These are phyloP conservation scores for Autographa pulchrina DNA, from an alignment of 2,888 invertebrate genomes.

Conservation along the genomic window DNA sequence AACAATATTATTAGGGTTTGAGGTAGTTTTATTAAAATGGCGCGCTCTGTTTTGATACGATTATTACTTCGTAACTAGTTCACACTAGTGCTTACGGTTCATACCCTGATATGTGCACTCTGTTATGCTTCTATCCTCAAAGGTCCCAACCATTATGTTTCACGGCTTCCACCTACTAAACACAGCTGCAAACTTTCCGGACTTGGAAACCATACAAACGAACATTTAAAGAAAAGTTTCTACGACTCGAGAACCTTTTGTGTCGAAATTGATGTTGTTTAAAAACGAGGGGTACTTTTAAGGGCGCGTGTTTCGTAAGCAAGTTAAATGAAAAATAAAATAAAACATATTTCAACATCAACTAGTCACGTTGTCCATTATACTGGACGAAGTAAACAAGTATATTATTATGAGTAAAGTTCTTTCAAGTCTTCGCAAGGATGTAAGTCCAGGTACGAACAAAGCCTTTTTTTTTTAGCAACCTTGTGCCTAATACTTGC, in stretches of 20 bases:
- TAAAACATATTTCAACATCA: background rate
- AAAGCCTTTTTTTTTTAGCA: too few species aligned
- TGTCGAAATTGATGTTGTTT: slow-evolving; percentile 13
- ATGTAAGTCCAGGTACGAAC: too few species aligned
- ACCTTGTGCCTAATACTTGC: too few species aligned
- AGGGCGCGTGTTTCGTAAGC: background rate
- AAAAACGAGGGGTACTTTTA: slow-evolving; percentile 9
- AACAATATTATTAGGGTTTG: too few species aligned
- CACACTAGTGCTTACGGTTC: too few species aligned
- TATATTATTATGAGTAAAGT: background rate
- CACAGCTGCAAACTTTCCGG: slow-evolving; percentile 47
- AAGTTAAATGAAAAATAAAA: background rate
- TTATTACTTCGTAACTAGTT: too few species aligned
- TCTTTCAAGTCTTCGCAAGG: too few species aligned
- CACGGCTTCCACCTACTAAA: slow-evolving; percentile 46
- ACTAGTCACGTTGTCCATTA: background rate
- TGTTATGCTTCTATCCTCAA: too few species aligned
- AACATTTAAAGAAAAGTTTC: slow-evolving; percentile 25
- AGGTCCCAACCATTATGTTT: slow-evolving; percentile 41
- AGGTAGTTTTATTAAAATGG: too few species aligned
- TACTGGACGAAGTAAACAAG: background rate
- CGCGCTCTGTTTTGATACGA: too few species aligned
- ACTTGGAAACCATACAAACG: slow-evolving; percentile 24
- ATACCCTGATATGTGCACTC: too few species aligned
- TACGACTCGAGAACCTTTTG: slow-evolving; percentile 14